Base-by-base conservation (phyloP, 2,797 vertebrate species). In the Acrossocheilus fasciatus region DNA sequence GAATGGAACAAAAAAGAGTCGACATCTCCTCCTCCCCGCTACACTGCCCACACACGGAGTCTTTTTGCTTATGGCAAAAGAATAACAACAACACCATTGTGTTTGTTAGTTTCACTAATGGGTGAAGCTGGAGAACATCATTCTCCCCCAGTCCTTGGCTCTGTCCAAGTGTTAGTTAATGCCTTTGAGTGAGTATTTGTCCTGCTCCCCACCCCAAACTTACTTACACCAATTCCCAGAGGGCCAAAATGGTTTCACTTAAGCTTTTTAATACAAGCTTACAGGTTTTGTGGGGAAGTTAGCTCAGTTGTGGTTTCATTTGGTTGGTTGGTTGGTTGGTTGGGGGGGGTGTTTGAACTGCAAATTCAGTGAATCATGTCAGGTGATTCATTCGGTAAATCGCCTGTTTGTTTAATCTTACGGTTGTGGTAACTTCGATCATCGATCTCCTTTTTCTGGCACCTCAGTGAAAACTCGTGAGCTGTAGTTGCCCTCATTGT, bases 81-180 rank as follows among this genome's bases (percentile, higher is more conserved):
- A 99, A 98, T 99, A 98, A 99, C 97, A 99, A 98, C 98, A 98
- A 97, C 97, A 97, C 98, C 96, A 98, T 99, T 99, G 98, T 99
- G 96, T 98, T 97, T 98, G 97, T 99, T 99, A 96, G 97, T 98
- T 98, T 98, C 97, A 94, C 97, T 99, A 99, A 98, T 99, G 97
- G 98, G 96, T 98, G 98, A 98, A 98, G 97, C 97, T 97, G 97
- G 97, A 98, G 97, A 98, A 97, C 97, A 98, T 98, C 97, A 97
- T 96, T 97, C 97, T 96, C 96, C 95, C 96, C 96, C 96, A 97
- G 96, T 96, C 96, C 94, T 95, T 94, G 92, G 95, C 96, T 96
- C 97, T 96, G 96, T 97, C 97, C 97, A 97, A 98, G 97, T 97
- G 80, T 69, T 82, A n/a, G 97, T 97, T 97, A 97, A 95, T 97